These are phyloP conservation scores for Sebastes alutus DNA, from an alignment of 2,797 vertebrate species.

Conservation along the genomic window DNA sequence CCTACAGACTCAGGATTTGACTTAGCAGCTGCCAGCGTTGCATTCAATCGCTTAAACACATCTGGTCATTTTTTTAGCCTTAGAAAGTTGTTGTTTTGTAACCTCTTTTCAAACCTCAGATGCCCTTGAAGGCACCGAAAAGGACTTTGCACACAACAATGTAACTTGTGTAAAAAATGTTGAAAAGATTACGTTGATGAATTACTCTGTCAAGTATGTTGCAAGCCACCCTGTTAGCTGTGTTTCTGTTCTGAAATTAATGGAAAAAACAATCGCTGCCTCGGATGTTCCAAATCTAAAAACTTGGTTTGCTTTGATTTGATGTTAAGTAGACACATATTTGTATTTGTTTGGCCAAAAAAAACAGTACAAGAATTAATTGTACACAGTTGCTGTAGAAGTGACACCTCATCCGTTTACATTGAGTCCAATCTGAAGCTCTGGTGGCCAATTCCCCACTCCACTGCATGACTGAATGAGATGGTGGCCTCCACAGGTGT, in stretches of 20 bases:
- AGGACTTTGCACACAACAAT: not conserved
- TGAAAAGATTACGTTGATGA: not conserved
- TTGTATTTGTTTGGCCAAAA: not conserved
- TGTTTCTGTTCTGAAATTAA: not conserved
- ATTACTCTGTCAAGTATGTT: not conserved
- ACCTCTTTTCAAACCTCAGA: not conserved
- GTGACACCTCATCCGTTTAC: not conserved
- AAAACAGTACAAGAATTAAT: not conserved
- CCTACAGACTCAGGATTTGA: not conserved
- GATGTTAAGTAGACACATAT: not conserved
- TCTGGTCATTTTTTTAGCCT: not conserved
- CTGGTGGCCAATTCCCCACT: constrained; percentile 24
- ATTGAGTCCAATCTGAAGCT: not conserved
- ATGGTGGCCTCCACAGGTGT: constrained; percentile 57
- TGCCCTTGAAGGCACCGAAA: not conserved
- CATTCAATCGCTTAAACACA: not conserved
- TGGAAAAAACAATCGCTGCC: not conserved
- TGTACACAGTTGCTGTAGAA: not conserved
- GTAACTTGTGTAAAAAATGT: not conserved
- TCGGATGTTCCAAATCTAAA: not conserved
- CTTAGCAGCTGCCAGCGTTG: not conserved
- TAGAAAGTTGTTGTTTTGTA: not conserved
- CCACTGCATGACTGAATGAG: constrained; percentile 24
- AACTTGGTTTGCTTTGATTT: not conserved
- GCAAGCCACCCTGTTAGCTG: not conserved